Percentiles rank a stretch among this genome's conserved stretches.
These are phyloP conservation scores for Meganola albula DNA, from an alignment of 2,888 invertebrate genomes.

Conservation along the genomic window DNA sequence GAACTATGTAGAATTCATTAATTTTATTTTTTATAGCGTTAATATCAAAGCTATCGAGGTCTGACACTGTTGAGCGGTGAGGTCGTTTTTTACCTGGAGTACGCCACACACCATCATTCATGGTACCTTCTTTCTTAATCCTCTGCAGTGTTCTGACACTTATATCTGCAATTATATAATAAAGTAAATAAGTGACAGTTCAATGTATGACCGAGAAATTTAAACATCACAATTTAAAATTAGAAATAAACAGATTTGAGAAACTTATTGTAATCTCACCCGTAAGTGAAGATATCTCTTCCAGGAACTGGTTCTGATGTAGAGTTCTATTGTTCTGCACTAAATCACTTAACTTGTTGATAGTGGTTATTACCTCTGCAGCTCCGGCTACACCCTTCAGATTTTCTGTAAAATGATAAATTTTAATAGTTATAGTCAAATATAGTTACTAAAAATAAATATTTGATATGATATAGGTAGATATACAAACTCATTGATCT, in stretches of 20 bases:
- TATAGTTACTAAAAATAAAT: slow-evolving; percentile 8
- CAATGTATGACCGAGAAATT: not conserved
- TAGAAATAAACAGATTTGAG: not conserved
- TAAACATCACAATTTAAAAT: not conserved
- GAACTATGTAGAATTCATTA: too few species aligned
- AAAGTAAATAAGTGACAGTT: not conserved
- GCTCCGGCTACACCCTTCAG: slow-evolving; percentile 9
- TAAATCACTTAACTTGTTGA: slow-evolving; percentile 12
- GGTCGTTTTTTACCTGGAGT: slow-evolving; percentile 11
- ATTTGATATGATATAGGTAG: too few species aligned
- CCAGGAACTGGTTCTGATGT: slow-evolving; percentile 10
- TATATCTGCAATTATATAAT: slow-evolving; percentile 6
- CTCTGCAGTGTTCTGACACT: slow-evolving; percentile 8
- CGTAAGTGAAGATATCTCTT: slow-evolving; percentile 13
- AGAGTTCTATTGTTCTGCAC: slow-evolving; percentile 4
- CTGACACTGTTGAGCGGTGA: slow-evolving; percentile 7
- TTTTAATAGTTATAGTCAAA: slow-evolving; percentile 7
- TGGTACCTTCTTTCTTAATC: slow-evolving; percentile 8
- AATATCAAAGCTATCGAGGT: slow-evolving; percentile 4
- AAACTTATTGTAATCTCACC: not conserved
- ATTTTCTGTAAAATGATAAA: slow-evolving; percentile 9
- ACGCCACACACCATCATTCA: slow-evolving; percentile 7
- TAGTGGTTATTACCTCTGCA: slow-evolving; percentile 9
- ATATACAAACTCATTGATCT: too few species aligned
- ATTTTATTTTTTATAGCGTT: too few species aligned